Conservation (phyloP, 2,113 vertebrate species). For the Pleuronectes platessa region DNA sequence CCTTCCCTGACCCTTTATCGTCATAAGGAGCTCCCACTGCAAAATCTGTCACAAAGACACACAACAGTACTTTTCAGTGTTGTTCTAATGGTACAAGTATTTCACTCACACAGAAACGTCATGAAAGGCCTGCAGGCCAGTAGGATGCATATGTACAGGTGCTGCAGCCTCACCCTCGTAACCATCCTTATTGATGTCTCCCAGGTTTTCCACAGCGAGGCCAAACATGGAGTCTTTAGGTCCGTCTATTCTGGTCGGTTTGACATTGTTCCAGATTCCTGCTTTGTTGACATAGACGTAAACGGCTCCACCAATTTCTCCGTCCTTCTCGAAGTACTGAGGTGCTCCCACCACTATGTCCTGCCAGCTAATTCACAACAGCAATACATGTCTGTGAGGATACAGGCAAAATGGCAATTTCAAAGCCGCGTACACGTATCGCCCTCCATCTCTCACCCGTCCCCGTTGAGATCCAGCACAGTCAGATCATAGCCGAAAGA, state of each 20-base stretch:
- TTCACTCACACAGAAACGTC: neutral
- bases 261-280: constrained; percentile 87
- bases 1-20: constrained; percentile 81
- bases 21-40: constrained; percentile 93
- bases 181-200: constrained; percentile 74
- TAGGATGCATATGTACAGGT: neutral
- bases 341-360: constrained; percentile 97
- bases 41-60: constrained; percentile 85
- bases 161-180: constrained; percentile 59
- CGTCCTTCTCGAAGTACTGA: constrained; percentile 91
- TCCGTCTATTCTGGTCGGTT: constrained; percentile 87
- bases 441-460: constrained; percentile 82
- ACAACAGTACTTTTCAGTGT: neutral
- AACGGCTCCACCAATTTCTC: constrained; percentile 90
- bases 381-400: neutral
- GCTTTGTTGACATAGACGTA: constrained; percentile 91
- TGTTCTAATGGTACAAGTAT: neutral
- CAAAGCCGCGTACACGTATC: neutral
- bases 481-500: constrained; percentile 97
- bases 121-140: neutral
- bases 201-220: constrained; percentile 90
- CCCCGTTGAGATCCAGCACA: constrained; percentile 92
- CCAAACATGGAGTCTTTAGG: constrained; percentile 94
- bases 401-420: neutral
- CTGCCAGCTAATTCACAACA: constrained; percentile 86